Evolutionary conservation across 2,113 vertebrate genomes (phyloP), one percentile per base, ranked within the genome.

Genomic region (Meles meles): DNA sequence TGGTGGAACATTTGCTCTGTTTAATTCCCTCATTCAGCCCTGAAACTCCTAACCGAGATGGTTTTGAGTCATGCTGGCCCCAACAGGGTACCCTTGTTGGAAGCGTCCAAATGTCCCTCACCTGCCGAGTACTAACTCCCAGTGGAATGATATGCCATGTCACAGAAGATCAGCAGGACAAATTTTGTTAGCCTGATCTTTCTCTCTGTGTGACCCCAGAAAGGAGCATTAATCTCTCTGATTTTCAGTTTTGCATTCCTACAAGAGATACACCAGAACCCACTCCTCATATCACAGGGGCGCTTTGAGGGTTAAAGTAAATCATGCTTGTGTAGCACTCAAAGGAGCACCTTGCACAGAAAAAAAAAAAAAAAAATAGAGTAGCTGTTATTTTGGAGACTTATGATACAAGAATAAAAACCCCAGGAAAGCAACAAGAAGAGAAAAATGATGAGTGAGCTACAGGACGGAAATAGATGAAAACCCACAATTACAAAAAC

Each of bases 121-220:
- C 39, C n/a, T 21, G 6, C 1, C 5, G 0, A 39, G 39, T 3
- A 2, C 25, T 44, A 23, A 31, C 39, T 21, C n/a, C 37, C n/a
- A 13, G 13, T 31, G 1, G 59, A 7, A 4, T 0, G 2, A 3
- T 2, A 0, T 0, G 5, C 3, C 0, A 6, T 0, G 18, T 13
- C 21, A 31, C 25, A 0, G 84, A 74, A 57, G 21, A 12, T 31
- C 7, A 3, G 4, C 3, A 11, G 44, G 25, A 23, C 55, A 1
- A 7, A 6, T 8, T 11, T 17, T 20, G 0, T 4, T 8, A 2
- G 27, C n/a, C 67, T 49, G 6, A 7, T 25, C 34, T 37, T 17
- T 0, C 8, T 49, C 27, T n/a, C 52, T n/a, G 0, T 34, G 94
- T 39, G 61, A 44, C 88, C n/a, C 34, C 57, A 17, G 12, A n/a